These are phyloP conservation scores for Irena cyanogastra DNA, from an alignment of 2,113 vertebrate species.

Conservation along the genomic window DNA sequence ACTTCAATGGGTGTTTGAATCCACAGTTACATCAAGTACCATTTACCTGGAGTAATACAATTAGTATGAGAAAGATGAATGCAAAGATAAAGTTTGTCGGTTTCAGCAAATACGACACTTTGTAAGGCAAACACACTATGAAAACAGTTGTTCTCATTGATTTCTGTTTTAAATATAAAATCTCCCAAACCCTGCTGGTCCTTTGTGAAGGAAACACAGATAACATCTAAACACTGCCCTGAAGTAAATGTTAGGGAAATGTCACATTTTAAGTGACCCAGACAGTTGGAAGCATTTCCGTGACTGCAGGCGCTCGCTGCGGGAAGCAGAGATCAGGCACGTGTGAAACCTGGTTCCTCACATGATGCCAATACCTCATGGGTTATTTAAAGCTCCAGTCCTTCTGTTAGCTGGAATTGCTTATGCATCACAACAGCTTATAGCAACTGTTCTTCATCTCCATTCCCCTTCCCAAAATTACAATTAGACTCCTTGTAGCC, in stretches of 20 bases:
- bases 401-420: not conserved
- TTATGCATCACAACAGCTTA: not conserved
- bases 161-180: conserved; percentile 15
- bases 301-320: not conserved
- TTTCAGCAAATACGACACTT: not conserved
- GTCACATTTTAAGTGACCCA: not conserved
- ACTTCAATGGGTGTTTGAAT: conserved; percentile 42
- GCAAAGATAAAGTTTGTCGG: not conserved
- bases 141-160: conserved; percentile 20
- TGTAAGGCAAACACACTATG: not conserved
- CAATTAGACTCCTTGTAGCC: not conserved
- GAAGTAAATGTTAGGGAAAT: not conserved
- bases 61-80: not conserved
- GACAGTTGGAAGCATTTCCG: not conserved
- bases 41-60: not conserved
- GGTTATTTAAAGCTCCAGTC: not conserved
- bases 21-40: conserved; percentile 14
- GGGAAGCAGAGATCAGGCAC: not conserved
- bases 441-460: not conserved
- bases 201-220: not conserved
- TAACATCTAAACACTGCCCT: not conserved
- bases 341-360: not conserved
- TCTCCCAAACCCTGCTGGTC: not conserved
- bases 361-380: not conserved
- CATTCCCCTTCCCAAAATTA: not conserved